Percentiles rank a stretch among this genome's conserved stretches.
Conservation (phyloP, 2,113 vertebrate genomes). For the Sinosuthora webbiana region DNA sequence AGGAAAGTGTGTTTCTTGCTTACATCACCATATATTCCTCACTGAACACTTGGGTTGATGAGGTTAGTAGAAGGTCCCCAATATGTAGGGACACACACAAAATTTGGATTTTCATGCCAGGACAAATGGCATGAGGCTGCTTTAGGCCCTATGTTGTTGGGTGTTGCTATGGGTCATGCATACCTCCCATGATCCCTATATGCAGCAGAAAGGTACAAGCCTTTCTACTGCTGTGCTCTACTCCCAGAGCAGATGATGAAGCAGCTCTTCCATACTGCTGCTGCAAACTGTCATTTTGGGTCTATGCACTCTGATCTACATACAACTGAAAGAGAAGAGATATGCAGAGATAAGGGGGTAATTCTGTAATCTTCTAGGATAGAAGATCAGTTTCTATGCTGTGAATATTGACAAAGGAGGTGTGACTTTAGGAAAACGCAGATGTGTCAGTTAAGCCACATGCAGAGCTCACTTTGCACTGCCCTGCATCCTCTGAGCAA, state of each 20-base stretch:
- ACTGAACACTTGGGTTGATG: background rate
- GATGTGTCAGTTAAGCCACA: fast-evolving
- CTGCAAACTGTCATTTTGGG: background rate
- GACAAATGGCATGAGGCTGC: background rate
- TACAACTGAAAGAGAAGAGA: background rate
- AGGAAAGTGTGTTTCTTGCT: background rate
- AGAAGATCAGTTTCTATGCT: background rate
- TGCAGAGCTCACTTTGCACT: background rate
- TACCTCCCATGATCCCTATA: background rate
- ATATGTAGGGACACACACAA: fast-evolving
- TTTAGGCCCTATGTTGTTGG: background rate
- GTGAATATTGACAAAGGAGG: background rate
- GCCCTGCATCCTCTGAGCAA: background rate
- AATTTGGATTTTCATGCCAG: background rate
- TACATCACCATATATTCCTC: background rate
- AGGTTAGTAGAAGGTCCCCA: background rate
- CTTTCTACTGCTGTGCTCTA: background rate
- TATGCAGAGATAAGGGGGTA: background rate
- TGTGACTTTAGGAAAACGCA: background rate
- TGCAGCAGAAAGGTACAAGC: background rate
- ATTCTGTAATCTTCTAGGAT: background rate
- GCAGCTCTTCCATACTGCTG: background rate
- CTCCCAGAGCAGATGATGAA: background rate
- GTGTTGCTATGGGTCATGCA: fast-evolving
- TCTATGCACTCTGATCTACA: background rate